These are phyloP conservation scores for Xestia c-nigrum DNA, from an alignment of 2,888 invertebrate species.

Conservation along the genomic window DNA sequence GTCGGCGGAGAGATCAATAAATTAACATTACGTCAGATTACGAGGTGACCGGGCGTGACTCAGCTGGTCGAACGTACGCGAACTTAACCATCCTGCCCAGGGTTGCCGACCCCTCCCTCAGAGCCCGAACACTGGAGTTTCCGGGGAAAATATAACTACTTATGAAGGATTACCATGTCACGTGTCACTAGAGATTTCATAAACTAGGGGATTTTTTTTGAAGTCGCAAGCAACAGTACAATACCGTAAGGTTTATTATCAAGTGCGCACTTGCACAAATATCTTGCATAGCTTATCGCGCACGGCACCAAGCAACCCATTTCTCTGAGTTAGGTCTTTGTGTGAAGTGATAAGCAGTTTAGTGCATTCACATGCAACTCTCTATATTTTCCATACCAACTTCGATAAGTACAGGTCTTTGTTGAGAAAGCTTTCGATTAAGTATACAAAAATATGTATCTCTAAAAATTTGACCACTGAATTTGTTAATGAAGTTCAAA, in stretches of 20 bases:
- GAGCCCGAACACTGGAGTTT: not conserved
- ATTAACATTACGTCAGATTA: slow-evolving; percentile 74
- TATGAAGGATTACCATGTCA: slow-evolving; percentile 3
- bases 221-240: not conserved
- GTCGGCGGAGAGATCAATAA: slow-evolving; percentile 54
- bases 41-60: slow-evolving; percentile 68
- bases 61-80: slow-evolving; percentile 68
- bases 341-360: slow-evolving; percentile 58
- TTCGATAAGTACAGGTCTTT: not conserved
- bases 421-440: not conserved
- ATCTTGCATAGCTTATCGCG: slow-evolving; percentile 48
- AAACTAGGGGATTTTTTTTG: not conserved
- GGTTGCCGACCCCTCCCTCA: slow-evolving; percentile 39
- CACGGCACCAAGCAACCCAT: slow-evolving; percentile 52
- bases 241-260: slow-evolving; percentile 17
- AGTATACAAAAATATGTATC: not conserved
- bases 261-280: slow-evolving; percentile 31
- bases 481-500: not conserved
- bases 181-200: not conserved
- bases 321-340: slow-evolving; percentile 52
- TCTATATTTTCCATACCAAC: not conserved
- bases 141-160: not conserved
- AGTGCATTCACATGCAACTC: slow-evolving; percentile 25
- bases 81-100: slow-evolving; percentile 56
- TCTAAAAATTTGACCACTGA: not conserved